Evolutionary conservation across 2,113 vertebrate genomes (phyloP).

Genomic region (Euleptes europaea): DNA sequence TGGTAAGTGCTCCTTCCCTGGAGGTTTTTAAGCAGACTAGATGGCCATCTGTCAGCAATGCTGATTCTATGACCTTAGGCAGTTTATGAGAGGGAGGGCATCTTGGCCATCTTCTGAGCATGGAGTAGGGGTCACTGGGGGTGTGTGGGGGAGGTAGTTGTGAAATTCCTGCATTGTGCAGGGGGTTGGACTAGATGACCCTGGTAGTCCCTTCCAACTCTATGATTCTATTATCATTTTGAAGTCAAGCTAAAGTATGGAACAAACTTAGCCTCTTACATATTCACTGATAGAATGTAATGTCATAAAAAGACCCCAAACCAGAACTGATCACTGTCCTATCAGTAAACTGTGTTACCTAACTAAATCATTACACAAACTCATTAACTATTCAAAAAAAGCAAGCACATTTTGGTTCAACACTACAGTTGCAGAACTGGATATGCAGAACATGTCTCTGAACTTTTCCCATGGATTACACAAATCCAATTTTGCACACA

Average conservation of each 20-base stretch:
- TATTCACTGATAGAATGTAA: neutral
- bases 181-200: no score
- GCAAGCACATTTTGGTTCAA: neutral
- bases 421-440: neutral
- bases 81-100: no score
- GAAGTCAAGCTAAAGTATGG: neutral
- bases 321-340: neutral
- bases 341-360: neutral
- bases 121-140: no score
- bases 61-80: no score
- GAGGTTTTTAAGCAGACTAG: no score
- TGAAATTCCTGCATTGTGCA: no score
- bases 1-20: no score
- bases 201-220: no score
- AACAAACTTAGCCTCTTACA: accelerated
- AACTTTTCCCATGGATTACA: neutral
- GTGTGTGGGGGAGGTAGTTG: no score
- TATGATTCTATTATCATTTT: no score
- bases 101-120: no score
- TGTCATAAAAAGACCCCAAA: neutral
- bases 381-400: neutral
- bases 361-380: neutral
- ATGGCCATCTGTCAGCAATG: no score
- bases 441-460: neutral
- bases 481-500: neutral